Evolutionary conservation across 2,797 vertebrate genomes (phyloP), one percentile per base, ranked within the genome.

Genomic region (Aulostomus chinensis): DNA sequence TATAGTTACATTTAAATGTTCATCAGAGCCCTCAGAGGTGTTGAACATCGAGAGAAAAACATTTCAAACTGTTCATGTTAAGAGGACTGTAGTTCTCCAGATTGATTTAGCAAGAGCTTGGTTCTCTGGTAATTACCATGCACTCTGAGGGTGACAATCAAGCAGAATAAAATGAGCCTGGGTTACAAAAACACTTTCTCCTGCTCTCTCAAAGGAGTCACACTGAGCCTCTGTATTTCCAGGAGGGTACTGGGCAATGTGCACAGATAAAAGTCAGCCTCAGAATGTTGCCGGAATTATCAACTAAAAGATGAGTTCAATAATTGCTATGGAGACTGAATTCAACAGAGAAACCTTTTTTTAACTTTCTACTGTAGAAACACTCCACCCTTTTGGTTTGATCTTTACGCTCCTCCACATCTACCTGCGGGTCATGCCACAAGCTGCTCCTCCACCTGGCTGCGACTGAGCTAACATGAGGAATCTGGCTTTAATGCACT

Each of bases 1-100:
- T 67, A 68, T 56, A 35, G 48, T 69, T 57, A 51, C 36, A 63
- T 76, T 78, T 63, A 53, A 81, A 68, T 49, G 68, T 68, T 56
- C 47, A 71, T 68, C 71, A 51, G 47, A 77, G 38, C 28, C 32
- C 35, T 54, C 29, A 2, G 58, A 64, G 52, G 39, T 66, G 55
- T 63, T 43, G 45, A 67, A 50, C 25, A 33, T 11, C 4, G 12
- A 52, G 20, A 70, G 22, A 41, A 49, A 40, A 42, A 35, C 8
- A 28, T 28, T 53, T 51, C 20, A 40, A 40, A 47, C 24, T 39
- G 31, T 22, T 36, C 2, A 9, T 49, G 31, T 40, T 22, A 63
- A 47, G 13, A 58, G 15, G 22, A 33, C 26, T 30, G 17, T 14
- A 35, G 21, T 56, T 71, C 53, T 35, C 25, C 33, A 29, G 53